These are phyloP conservation scores for Blastomussa wellsi DNA, from an alignment of 92 coral and sea anemone species.

Conservation along the genomic window DNA sequence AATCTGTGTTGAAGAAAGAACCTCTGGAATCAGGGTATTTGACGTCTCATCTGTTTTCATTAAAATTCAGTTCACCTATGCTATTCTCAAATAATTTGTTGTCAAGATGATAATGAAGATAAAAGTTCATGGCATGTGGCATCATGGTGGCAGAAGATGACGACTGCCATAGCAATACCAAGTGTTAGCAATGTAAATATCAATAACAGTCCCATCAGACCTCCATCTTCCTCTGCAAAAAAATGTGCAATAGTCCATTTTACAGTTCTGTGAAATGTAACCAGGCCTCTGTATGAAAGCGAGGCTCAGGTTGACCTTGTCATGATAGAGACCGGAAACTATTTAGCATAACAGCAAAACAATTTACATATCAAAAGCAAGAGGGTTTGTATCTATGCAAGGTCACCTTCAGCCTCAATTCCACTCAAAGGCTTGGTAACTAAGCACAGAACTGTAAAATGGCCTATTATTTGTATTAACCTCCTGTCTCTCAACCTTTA, in stretches of 20 bases:
- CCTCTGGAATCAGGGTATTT: not conserved
- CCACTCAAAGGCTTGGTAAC: too few relatives aligned
- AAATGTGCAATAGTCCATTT: not conserved
- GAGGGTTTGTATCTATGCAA: too few relatives aligned
- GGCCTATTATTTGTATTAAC: too few relatives aligned
- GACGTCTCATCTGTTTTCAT: not conserved
- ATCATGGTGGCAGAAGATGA: conserved; percentile 79
- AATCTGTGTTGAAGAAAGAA: not conserved
- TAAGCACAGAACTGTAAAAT: too few relatives aligned
- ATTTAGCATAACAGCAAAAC: too few relatives aligned
- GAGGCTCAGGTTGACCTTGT: too few relatives aligned
- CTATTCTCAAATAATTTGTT: not conserved
- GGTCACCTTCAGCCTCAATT: too few relatives aligned
- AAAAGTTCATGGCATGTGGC: conserved; percentile 75
- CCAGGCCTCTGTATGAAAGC: too few relatives aligned
- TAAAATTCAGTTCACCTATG: conserved; percentile 6
- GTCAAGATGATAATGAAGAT: conserved; percentile 63
- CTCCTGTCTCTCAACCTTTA: too few relatives aligned
- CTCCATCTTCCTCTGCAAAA: conserved; percentile 77
- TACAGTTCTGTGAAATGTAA: too few relatives aligned
- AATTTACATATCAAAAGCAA: too few relatives aligned
- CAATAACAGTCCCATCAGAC: conserved; percentile 65
- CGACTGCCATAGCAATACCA: conserved; percentile 72
- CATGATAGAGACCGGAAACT: too few relatives aligned
- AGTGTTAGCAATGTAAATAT: conserved; percentile 60